Evolutionary conservation across 1,140 invertebrate species (phyloP), one percentile per base, ranked within the genome.

Genomic region (Apis laboriosa): DNA sequence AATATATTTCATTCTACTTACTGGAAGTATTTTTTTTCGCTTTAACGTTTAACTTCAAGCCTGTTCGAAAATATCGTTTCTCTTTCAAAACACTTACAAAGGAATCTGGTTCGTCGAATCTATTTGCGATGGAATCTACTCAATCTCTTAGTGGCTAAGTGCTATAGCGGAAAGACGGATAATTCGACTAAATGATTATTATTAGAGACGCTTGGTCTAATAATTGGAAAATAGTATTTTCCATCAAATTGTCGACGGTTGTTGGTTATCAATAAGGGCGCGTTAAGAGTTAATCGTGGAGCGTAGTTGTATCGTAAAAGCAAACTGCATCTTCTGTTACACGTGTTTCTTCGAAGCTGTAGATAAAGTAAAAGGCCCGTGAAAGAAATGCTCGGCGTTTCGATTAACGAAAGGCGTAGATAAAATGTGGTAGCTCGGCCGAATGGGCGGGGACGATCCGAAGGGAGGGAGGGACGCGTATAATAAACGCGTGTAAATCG

Each of bases 331-430:
- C 56, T 19, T 49, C 66, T 61, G 56, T 84, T 80, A 84, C 79
- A 82, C 83, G 83, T 76, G 73, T 82, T 84, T 82, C 83, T 67
- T 17, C 79, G 78, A 81, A 81, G 72, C 60, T 76, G 43, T 58
- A 74, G 79, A 84, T 82, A 84, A 84, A 82, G 83, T 82, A 84
- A 84, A 77, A 82, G 83, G 72, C 67, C 67, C 34, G 34, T 43
- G 34, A 43, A 60, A 82, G 81, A 84, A 84, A 77, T 72, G 72
- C 72, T n/a, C 79, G 67, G 78, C 83, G 61, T 76, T 75, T 71
- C 83, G 83, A 84, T 84, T 76, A 81, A 84, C 83, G 72, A 81
- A 80, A 84, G 71, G 61, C 77, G 77, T 80, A 67, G 77, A 80
- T 78, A 83, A 72, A 79, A 84, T 70, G 73, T 60, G 73, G 64